These are phyloP conservation scores for Trachurus trachurus DNA, from an alignment of 2,797 vertebrate genomes.

Conservation along the genomic window DNA sequence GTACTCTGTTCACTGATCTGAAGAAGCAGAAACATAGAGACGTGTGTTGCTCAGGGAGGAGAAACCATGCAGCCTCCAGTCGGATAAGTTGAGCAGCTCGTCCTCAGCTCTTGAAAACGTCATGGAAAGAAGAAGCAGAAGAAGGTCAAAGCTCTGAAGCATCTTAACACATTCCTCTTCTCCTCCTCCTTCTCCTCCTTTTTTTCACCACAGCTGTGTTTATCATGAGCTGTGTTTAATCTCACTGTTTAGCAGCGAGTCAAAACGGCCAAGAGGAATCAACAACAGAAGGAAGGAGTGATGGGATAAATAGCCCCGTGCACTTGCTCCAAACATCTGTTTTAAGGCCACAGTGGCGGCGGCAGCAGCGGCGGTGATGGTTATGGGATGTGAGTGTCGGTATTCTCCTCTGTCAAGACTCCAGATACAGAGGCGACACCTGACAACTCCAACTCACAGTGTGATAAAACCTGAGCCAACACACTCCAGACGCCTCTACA, in stretches of 20 bases:
- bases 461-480: background rate
- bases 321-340: constrained; percentile 55
- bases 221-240: constrained; percentile 39
- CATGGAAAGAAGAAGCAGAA: constrained; percentile 37
- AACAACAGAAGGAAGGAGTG: background rate
- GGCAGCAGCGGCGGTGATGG: background rate
- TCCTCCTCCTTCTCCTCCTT: constrained; percentile 27
- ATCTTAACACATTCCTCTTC: constrained; percentile 32
- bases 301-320: background rate
- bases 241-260: constrained; percentile 18
- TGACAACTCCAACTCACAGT: background rate
- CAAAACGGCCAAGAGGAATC: constrained; percentile 23
- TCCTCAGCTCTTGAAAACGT: constrained; percentile 10
- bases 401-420: constrained; percentile 6
- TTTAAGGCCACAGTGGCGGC: constrained; percentile 2
- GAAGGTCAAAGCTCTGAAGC: constrained; percentile 23
- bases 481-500: background rate
- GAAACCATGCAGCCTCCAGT: background rate
- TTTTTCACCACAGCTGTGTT: constrained; percentile 58
- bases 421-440: background rate
- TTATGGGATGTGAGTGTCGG: constrained; percentile 14
- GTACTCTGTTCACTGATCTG: background rate
- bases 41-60: background rate
- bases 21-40: background rate
- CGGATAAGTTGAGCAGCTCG: background rate